Evolutionary conservation across 1,140 invertebrate genomes (phyloP).

Genomic region (Aradophagus sp.): DNA sequence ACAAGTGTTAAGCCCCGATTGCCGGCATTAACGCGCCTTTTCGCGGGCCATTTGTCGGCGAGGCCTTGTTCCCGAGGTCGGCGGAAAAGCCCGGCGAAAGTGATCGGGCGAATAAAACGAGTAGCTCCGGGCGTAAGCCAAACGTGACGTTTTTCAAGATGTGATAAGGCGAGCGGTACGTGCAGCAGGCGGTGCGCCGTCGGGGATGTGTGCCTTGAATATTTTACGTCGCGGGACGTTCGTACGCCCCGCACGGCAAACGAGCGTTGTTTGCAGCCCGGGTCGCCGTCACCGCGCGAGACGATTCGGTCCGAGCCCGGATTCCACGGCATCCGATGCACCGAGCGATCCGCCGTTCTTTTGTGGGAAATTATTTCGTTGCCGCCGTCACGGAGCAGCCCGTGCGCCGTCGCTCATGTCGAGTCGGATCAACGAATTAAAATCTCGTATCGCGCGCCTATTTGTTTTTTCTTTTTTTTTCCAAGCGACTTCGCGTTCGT

Average conservation of each 20-base stretch:
- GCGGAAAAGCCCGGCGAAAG: constrained; percentile 9
- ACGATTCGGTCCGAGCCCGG: constrained; percentile 20
- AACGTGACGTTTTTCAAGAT: constrained; percentile 59
- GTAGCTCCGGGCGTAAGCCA: constrained; percentile 18
- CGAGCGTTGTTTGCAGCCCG: constrained; percentile 32
- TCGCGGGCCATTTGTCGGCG: too few species aligned
- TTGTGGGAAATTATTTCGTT: too few species aligned
- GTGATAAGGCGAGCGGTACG: constrained; percentile 65
- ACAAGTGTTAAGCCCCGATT: too few species aligned
- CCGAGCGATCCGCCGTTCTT: too few species aligned
- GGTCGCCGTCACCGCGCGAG: constrained; percentile 9
- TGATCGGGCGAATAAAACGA: constrained; percentile 16
- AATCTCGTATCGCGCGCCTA: too few species aligned
- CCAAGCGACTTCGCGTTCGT: too few species aligned
- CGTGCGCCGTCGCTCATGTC: too few species aligned
- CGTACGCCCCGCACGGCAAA: constrained; percentile 30
- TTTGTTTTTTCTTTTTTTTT: too few species aligned
- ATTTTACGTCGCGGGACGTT: constrained; percentile 60
- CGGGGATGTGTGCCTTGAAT: constrained; percentile 65
- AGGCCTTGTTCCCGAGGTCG: too few species aligned
- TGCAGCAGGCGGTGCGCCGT: constrained; percentile 51
- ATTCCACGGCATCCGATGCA: constrained; percentile 19
- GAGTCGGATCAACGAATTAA: too few species aligned
- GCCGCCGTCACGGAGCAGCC: too few species aligned
- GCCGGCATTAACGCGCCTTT: too few species aligned